phyloP scores from a whole-genome alignment of 30 jellyfish, hydroid and myxozoan genomes.

The Sanderia malayensis region DNA sequence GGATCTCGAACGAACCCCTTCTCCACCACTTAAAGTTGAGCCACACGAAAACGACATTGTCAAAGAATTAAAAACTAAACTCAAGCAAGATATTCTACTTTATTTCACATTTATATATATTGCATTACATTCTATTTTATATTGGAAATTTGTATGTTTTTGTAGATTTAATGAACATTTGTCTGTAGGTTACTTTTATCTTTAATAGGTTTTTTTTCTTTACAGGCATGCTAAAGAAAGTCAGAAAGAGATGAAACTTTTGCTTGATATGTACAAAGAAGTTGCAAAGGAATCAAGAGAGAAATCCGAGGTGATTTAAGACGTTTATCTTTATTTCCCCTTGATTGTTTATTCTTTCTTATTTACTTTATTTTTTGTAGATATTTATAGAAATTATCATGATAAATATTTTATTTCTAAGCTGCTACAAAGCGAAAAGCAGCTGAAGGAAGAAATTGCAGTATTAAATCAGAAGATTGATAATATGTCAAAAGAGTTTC shows the following conservation, averaged over 20 bases:
- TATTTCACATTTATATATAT: not conserved
- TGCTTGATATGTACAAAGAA: conserved; percentile 87
- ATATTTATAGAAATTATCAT: no score
- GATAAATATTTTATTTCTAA: no score
- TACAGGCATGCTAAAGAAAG: conserved; percentile 80
- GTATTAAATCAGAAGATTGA: conserved; percentile 52
- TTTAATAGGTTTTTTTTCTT: not conserved
- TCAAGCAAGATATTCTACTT: conserved; percentile 47
- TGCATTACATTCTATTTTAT: no score
- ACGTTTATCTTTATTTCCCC: not conserved
- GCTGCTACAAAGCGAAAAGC: conserved; percentile 80
- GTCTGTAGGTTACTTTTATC: no score
- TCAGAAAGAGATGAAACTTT: conserved; percentile 85
- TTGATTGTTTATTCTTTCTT: not conserved
- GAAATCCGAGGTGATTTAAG: conserved; percentile 69
- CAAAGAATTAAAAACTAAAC: conserved; percentile 69
- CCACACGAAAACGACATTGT: conserved; percentile 68
- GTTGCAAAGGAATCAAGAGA: conserved; percentile 92
- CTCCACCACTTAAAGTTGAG: conserved; percentile 53
- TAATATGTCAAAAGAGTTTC: conserved; percentile 68
- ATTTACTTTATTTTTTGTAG: not conserved
- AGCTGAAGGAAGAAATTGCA: conserved; percentile 71
- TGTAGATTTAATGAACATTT: no score
- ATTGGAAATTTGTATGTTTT: no score
- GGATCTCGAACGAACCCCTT: conserved; percentile 58